A percentile compares a stretch with the other conserved stretches of the same genome.
phyloP scores from a whole-genome alignment of 2,888 invertebrate genomes.

The Resseliella maxima region DNA sequence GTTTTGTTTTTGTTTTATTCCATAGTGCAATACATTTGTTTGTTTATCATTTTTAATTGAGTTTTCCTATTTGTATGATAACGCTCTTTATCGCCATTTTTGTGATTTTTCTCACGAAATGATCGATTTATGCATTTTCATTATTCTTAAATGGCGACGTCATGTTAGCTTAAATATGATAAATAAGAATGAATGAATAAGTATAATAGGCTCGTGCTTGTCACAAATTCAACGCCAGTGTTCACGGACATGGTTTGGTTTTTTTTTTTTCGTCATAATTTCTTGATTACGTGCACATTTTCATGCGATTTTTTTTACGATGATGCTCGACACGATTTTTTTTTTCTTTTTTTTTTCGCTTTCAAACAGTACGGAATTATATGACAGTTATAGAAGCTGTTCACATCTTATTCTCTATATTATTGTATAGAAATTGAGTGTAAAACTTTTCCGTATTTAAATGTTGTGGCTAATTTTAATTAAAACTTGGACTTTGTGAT shows the following conservation, averaged over 20 bases:
- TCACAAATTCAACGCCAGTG: too few species aligned
- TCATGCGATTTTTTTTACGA: too few species aligned
- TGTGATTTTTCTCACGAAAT: not conserved
- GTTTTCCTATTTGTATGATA: not conserved
- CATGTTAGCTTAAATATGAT: not conserved
- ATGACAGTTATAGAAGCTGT: too few species aligned
- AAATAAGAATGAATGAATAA: too few species aligned
- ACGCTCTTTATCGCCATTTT: not conserved
- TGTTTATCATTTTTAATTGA: not conserved
- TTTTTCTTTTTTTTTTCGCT: too few species aligned
- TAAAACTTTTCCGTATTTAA: constrained; percentile 16
- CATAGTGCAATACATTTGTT: not conserved
- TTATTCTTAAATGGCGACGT: not conserved
- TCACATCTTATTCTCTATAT: not conserved
- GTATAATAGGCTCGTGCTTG: too few species aligned
- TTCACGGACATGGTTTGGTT: too few species aligned
- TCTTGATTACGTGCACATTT: too few species aligned
- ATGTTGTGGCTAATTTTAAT: not conserved
- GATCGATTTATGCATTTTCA: not conserved
- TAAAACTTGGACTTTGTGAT: not conserved
- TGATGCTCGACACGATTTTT: too few species aligned
- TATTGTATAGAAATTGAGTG: not conserved
- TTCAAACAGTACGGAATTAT: too few species aligned
- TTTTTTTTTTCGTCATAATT: not conserved
- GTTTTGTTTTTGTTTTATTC: not conserved